Evolutionary conservation across 1,140 invertebrate species (phyloP).

Genomic region (Steinernema khuongi): DNA sequence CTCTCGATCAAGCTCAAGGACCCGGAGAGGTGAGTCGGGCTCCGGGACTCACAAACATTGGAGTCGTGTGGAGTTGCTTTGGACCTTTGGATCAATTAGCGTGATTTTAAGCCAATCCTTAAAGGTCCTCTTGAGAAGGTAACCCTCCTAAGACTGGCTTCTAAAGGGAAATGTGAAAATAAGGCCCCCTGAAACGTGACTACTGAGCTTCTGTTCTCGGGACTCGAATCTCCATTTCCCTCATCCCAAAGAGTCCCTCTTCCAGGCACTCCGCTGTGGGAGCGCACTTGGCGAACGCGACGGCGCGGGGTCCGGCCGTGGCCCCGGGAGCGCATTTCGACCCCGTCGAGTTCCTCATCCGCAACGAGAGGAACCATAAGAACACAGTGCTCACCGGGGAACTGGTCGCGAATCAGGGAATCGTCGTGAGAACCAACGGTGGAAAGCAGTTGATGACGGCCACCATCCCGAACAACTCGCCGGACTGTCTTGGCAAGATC

Average conservation of each 20-base stretch:
- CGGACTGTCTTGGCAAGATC: slow-evolving; percentile 39
- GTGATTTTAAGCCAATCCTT: too few species aligned
- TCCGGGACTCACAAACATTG: not conserved
- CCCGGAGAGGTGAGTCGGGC: slow-evolving; percentile 32
- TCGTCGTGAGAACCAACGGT: slow-evolving; percentile 35
- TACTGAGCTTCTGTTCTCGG: too few species aligned
- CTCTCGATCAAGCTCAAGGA: slow-evolving; percentile 44
- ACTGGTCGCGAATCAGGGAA: slow-evolving; percentile 26
- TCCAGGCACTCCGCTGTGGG: slow-evolving; percentile 2
- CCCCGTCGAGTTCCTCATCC: slow-evolving; percentile 29
- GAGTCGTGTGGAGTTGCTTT: not conserved
- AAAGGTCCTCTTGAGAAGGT: too few species aligned
- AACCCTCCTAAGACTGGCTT: too few species aligned
- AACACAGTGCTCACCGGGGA: slow-evolving; percentile 34
- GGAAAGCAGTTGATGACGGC: slow-evolving; percentile 44
- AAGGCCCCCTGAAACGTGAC: too few species aligned
- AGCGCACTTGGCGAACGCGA: slow-evolving; percentile 26
- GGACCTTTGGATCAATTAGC: too few species aligned
- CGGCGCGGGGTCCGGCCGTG: slow-evolving; percentile 17
- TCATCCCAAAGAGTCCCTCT: not conserved
- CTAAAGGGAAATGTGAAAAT: too few species aligned
- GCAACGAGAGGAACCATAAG: slow-evolving; percentile 41
- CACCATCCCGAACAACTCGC: slow-evolving; percentile 32
- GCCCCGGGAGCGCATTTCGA: slow-evolving; percentile 26
- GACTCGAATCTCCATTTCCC: not conserved